These are phyloP conservation scores for Glareola pratincola DNA, from an alignment of 2,113 vertebrate species.

Conservation along the genomic window DNA sequence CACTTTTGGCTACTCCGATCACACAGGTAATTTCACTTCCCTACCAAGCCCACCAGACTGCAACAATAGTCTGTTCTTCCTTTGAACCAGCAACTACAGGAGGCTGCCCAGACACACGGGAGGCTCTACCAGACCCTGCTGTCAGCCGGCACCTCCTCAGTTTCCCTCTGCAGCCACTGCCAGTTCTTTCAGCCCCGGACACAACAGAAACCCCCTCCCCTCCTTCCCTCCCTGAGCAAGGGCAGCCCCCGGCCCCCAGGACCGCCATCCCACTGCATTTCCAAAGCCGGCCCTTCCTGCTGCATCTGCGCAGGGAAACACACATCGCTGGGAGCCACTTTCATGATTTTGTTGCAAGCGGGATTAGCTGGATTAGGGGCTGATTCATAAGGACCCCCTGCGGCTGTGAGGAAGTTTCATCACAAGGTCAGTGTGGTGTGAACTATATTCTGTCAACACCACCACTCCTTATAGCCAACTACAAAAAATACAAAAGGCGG, in stretches of 20 bases:
- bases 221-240: constrained; percentile 48
- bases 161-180: neutral
- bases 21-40: neutral
- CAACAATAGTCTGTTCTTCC: neutral
- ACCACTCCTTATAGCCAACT: constrained; percentile 58
- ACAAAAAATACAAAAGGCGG: constrained; percentile 4
- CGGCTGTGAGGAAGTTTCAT: constrained; percentile 80
- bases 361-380: constrained; percentile 85
- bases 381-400: constrained; percentile 82
- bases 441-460: constrained; percentile 80
- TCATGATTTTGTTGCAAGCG: constrained; percentile 80
- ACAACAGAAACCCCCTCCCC: neutral
- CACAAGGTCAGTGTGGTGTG: constrained; percentile 78
- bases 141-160: neutral
- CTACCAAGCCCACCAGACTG: neutral
- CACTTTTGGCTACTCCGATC: neutral
- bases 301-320: constrained; percentile 67
- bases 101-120: neutral
- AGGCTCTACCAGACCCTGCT: neutral
- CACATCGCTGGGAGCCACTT: constrained; percentile 75
- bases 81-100: fast-evolving
- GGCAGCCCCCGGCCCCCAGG: neutral
- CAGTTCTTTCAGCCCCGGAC: neutral
- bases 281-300: constrained; percentile 33
- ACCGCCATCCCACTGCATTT: constrained; percentile 24